These are phyloP conservation scores for Strigamia maritima DNA, from an alignment of 2,888 invertebrate species.

Conservation along the genomic window DNA sequence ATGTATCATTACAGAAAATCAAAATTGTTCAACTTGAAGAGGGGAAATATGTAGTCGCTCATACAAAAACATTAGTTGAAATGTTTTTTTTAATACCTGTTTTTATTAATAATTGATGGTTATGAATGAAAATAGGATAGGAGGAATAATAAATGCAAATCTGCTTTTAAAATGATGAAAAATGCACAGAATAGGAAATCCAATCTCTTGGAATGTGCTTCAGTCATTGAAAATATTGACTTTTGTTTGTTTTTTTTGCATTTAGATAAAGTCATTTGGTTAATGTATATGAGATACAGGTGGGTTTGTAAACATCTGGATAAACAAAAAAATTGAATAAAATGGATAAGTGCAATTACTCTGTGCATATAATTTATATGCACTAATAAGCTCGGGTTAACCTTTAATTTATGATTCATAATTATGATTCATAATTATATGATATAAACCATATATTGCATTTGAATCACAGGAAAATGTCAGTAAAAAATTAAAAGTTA, in stretches of 20 bases:
- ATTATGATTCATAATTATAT: not conserved
- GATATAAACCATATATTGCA: not conserved
- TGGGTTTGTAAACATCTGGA: not conserved
- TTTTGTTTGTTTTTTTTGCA: not conserved
- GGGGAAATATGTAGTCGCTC: no score
- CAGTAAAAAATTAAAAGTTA: no score
- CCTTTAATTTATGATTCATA: not conserved
- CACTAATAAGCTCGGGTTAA: no score
- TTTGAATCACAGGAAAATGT: no score
- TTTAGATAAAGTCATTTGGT: not conserved
- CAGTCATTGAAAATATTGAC: conserved; percentile 11
- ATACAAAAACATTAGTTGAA: not conserved
- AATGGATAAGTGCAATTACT: not conserved
- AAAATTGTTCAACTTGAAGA: no score
- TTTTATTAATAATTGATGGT: not conserved
- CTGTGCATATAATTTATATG: not conserved
- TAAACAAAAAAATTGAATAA: not conserved
- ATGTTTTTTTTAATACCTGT: not conserved
- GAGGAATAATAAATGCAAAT: not conserved
- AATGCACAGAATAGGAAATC: not conserved
- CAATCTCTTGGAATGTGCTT: not conserved
- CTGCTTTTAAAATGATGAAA: conserved; percentile 7
- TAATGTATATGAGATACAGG: not conserved
- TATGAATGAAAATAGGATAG: not conserved
- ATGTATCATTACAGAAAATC: no score